Percentiles rank a stretch among this genome's conserved stretches.
Evolutionary conservation across 37 sponge, comb jelly and placozoan genomes (phyloP).

Genomic region (Dysidea cf. avara): DNA sequence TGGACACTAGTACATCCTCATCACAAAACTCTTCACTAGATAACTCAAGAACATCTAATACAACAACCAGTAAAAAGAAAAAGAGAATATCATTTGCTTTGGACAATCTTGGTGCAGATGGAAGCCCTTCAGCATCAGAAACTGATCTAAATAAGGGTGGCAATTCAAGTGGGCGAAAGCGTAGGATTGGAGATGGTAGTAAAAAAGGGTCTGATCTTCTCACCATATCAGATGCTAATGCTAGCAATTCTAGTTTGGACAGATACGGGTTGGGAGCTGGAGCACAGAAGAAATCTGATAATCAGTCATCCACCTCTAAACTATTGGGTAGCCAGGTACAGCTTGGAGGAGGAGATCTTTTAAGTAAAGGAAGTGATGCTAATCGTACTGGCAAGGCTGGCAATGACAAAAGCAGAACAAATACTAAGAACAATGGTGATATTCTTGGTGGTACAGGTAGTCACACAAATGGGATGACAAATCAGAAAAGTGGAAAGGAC

Average conservation of each 20-base stretch:
- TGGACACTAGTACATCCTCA: too few species aligned
- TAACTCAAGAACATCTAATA: too few species aligned
- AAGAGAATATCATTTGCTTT: constrained; percentile 55
- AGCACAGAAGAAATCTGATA: neutral
- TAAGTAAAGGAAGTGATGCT: too few species aligned
- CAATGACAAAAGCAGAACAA: neutral
- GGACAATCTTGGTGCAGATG: constrained; percentile 5
- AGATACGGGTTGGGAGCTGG: neutral
- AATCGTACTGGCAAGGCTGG: neutral
- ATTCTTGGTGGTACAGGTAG: too few species aligned
- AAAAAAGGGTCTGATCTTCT: neutral
- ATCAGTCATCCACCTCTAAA: neutral
- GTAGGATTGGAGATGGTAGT: neutral
- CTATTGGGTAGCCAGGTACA: neutral
- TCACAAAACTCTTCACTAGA: too few species aligned
- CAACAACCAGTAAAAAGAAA: constrained; percentile 27
- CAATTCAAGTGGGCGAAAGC: neutral
- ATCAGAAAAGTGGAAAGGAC: too few species aligned
- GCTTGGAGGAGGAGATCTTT: neutral
- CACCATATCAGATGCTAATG: neutral
- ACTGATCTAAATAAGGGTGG: neutral
- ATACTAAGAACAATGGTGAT: too few species aligned
- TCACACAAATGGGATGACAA: too few species aligned
- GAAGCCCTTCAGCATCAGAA: neutral
- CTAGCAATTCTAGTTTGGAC: neutral